Evolutionary conservation across 2,888 invertebrate genomes (phyloP).

Genomic region (Eristalis intricaria): DNA sequence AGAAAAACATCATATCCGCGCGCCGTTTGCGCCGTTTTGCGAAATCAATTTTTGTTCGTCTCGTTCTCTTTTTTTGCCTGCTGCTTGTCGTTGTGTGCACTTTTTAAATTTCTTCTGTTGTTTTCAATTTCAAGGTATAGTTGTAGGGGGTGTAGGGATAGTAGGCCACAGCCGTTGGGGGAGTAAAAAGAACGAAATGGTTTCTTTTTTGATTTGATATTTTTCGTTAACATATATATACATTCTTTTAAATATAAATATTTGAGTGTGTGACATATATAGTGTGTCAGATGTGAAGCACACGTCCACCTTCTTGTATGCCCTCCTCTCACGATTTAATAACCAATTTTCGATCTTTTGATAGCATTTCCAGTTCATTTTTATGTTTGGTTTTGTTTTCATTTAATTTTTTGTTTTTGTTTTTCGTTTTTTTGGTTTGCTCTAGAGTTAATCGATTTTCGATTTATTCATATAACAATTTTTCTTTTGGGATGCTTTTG

Average conservation of each 20-base stretch:
- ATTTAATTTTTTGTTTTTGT: too few relatives aligned
- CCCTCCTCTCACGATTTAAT: slow-evolving; percentile 49
- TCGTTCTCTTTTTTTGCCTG: neutral
- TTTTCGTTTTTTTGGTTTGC: slow-evolving; percentile 24
- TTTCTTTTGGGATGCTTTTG: slow-evolving; percentile 14
- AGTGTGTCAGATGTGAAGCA: slow-evolving; percentile 25
- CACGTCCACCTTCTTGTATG: slow-evolving; percentile 32
- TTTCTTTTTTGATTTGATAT: neutral
- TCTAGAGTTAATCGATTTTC: slow-evolving; percentile 48
- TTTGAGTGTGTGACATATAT: slow-evolving; percentile 48
- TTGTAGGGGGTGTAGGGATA: neutral
- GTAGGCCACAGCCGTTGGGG: too few relatives aligned
- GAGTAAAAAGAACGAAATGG: too few relatives aligned
- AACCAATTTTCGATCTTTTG: slow-evolving; percentile 46
- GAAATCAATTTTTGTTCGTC: neutral
- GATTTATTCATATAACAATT: neutral
- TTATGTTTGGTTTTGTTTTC: neutral
- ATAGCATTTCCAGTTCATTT: slow-evolving; percentile 10
- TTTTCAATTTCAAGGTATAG: neutral
- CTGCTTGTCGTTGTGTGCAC: slow-evolving; percentile 46
- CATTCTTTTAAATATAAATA: neutral
- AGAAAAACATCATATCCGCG: slow-evolving; percentile 20
- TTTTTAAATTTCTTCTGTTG: slow-evolving; percentile 4
- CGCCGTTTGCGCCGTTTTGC: slow-evolving; percentile 11
- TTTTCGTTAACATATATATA: neutral